Conservation (phyloP, 35 echinoderm and acorn worm genomes). For the Strongylocentrotus purpuratus region DNA sequence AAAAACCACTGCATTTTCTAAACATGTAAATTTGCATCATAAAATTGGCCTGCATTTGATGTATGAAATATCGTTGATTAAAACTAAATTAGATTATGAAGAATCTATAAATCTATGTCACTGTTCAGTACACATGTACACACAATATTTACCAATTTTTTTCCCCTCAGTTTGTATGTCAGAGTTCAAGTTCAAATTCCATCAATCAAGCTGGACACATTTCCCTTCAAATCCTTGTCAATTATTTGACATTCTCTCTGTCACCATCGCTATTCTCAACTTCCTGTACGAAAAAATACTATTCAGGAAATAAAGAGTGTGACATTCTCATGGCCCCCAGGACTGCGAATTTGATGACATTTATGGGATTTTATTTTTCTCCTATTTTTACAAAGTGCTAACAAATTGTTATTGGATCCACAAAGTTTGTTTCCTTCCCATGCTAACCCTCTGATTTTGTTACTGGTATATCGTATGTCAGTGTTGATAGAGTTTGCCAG, state of each 20-base stretch:
- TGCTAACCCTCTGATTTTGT: not conserved
- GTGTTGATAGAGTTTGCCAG: not conserved
- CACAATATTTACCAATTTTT: not conserved
- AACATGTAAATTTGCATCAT: too few species aligned
- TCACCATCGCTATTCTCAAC: not conserved
- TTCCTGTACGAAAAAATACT: not conserved
- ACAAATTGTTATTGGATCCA: not conserved
- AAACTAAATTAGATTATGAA: too few species aligned
- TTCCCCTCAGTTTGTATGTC: not conserved
- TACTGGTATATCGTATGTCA: not conserved
- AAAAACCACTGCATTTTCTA: too few species aligned
- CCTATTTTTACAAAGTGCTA: not conserved
- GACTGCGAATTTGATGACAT: not conserved
- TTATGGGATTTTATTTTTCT: not conserved
- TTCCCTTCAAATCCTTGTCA: not conserved
- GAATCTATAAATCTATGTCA: too few species aligned
- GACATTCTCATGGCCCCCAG: not conserved
- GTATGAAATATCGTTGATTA: too few species aligned
- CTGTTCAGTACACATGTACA: not conserved
- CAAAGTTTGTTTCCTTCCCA: not conserved
- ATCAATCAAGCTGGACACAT: not conserved
- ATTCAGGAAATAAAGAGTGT: not conserved
- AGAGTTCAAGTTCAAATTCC: not conserved
- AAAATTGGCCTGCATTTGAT: too few species aligned
- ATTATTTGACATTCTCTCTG: conserved; percentile 17